Percentiles rank a stretch among this genome's conserved stretches.
These are phyloP conservation scores for Apoda limacodes DNA, from an alignment of 2,888 invertebrate genomes.

Conservation along the genomic window DNA sequence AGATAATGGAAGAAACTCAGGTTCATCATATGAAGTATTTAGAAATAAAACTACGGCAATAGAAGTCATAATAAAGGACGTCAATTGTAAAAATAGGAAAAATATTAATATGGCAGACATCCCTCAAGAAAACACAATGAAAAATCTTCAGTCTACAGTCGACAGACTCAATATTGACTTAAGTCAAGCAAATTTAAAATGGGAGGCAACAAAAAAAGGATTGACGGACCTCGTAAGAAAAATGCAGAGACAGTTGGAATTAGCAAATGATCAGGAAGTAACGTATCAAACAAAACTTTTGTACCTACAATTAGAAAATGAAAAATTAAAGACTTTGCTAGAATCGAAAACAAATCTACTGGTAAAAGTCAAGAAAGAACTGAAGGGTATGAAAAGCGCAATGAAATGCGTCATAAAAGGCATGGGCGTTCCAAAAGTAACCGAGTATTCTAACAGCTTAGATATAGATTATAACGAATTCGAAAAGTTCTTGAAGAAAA, in stretches of 20 bases:
- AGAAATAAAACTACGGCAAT: slow-evolving; percentile 49
- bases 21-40: slow-evolving; percentile 39
- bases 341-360: slow-evolving; percentile 38
- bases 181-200: slow-evolving; percentile 26
- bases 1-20: slow-evolving; percentile 20
- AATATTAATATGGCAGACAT: slow-evolving; percentile 6
- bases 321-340: slow-evolving; percentile 40
- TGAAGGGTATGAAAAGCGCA: slow-evolving; percentile 33
- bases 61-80: slow-evolving; percentile 48
- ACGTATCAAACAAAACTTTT: slow-evolving; percentile 33
- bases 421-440: slow-evolving; percentile 25
- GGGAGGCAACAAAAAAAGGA: slow-evolving; percentile 27
- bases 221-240: slow-evolving; percentile 34
- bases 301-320: slow-evolving; percentile 42
- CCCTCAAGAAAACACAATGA: slow-evolving; percentile 7
- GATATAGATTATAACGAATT: slow-evolving; percentile 41
- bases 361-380: slow-evolving; percentile 38
- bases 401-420: slow-evolving; percentile 40
- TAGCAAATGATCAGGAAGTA: slow-evolving; percentile 32
- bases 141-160: slow-evolving; percentile 22
- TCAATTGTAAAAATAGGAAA: slow-evolving; percentile 28
- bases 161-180: slow-evolving; percentile 36
- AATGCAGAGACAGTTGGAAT: slow-evolving; percentile 40
- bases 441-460: slow-evolving; percentile 23
- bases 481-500: slow-evolving; percentile 32